Evolutionary conservation across 2,888 invertebrate genomes (phyloP), one percentile per base, ranked within the genome.

Genomic region (Agonum fuliginosum): DNA sequence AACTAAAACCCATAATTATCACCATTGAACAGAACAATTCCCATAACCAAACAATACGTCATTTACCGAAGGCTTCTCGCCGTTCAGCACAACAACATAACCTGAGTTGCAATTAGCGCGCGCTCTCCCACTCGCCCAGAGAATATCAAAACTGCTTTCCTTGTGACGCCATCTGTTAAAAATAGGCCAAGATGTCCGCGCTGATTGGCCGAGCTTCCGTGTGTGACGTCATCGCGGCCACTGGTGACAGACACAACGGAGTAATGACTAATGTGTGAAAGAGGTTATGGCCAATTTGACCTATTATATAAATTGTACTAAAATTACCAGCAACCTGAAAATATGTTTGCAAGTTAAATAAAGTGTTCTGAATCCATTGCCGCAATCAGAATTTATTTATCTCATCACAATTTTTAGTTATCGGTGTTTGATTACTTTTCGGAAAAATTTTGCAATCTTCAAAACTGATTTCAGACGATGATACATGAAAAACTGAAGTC

Each of bases 121-220:
- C 22, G 20, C n/a, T 54, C 17, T 54, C 22, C 54, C 20, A 22
- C 22, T 58, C 34, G 12, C 34, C 65, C 65, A 27, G 5, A 17
- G 12, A n/a, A 10, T 19, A 30, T 67, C 67, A 67, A 67, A 67
- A 37, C 20, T 67, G 37, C n/a, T 12, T 67, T 67, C 17, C 37
- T 19, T 22, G 67, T 67, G 34, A 41, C 67, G 20, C 67, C 17
- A 67, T 34, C 34, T 5, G 41, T 67, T 67, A 37, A 67, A 41
- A 41, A 41, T 67, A 67, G 67, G 67, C 20, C 67, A 58, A 67
- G 67, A 67, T 37, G 67, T 17, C 37, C 12, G 37, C 22, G 27
- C 20, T 72, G 71, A 72, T 72, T 72, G 51, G 54, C n/a, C 41
- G 67, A 19, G 19, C 12, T n/a, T n/a, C n/a, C n/a, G n/a, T 6